These are phyloP conservation scores for Frankliniella fusca DNA, from an alignment of 2,888 invertebrate species.

Conservation along the genomic window DNA sequence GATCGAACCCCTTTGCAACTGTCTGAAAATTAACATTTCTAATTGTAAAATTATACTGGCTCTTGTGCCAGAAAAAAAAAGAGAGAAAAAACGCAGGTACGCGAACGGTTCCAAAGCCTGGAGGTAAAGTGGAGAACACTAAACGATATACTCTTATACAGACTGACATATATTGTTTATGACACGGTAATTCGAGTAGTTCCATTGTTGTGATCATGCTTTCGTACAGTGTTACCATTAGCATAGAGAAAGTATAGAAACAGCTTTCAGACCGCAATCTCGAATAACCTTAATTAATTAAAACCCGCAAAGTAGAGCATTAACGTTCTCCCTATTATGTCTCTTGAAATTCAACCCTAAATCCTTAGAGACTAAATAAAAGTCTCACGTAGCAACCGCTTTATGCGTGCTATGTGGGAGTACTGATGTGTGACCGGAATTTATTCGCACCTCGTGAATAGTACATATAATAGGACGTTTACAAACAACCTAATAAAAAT, in stretches of 20 bases:
- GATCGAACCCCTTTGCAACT: too few relatives aligned
- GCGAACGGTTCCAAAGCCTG: too few relatives aligned
- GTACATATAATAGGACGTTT: background rate
- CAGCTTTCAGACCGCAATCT: background rate
- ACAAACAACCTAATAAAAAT: background rate
- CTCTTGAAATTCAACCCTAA: background rate
- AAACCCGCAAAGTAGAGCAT: background rate
- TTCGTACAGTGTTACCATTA: slow-evolving; percentile 19
- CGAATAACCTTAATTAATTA: background rate
- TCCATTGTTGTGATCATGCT: slow-evolving; percentile 18
- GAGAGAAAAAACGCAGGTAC: too few relatives aligned
- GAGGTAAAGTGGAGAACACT: too few relatives aligned
- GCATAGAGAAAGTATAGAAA: background rate
- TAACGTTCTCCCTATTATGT: background rate
- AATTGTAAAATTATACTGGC: too few relatives aligned
- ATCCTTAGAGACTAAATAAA: background rate
- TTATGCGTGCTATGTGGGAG: slow-evolving; percentile 6
- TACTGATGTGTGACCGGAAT: background rate
- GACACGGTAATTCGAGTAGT: background rate
- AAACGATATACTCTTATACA: too few relatives aligned
- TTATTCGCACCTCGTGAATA: background rate
- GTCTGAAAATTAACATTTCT: too few relatives aligned
- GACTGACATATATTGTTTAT: background rate
- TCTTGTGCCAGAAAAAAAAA: too few relatives aligned
- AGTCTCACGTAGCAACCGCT: background rate